These are phyloP conservation scores for Cosmorhoe ocellata DNA, from an alignment of 2,888 invertebrate genomes.

Conservation along the genomic window DNA sequence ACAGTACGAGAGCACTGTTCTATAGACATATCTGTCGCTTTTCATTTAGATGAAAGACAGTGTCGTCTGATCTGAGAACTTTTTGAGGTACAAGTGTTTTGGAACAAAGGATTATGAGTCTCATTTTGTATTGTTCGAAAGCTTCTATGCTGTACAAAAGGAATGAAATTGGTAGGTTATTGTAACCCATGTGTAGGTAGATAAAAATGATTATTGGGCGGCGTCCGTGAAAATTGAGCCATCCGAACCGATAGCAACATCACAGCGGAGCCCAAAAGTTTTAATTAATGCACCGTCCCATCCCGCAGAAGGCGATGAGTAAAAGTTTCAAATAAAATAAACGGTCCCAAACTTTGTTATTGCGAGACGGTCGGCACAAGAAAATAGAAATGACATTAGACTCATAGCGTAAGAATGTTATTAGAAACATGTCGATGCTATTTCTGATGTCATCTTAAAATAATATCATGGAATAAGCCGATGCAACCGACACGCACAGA, in stretches of 20 bases:
- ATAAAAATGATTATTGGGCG: conserved; percentile 12
- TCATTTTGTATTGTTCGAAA: conserved; percentile 1
- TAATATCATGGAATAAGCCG: conserved; percentile 26
- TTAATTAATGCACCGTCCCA: conserved; percentile 35
- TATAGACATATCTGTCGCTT: conserved; percentile 5
- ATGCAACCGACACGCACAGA: conserved; percentile 19
- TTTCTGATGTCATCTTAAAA: conserved; percentile 36
- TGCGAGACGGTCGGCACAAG: conserved; percentile 24
- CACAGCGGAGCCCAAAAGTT: conserved; percentile 29
- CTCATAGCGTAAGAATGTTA: conserved; percentile 36
- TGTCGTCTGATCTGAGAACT: conserved; percentile 5
- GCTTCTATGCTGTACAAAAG: neutral
- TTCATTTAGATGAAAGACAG: conserved; percentile 18
- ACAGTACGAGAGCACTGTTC: conserved; percentile 18
- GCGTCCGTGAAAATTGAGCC: conserved; percentile 14
- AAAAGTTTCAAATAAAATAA: conserved; percentile 31
- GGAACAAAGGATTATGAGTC: conserved; percentile 3
- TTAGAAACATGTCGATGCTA: conserved; percentile 34
- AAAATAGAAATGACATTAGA: conserved; percentile 33
- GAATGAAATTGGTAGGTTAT: neutral
- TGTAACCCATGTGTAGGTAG: no score
- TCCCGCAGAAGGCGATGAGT: conserved; percentile 27
- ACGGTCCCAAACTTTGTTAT: conserved; percentile 31
- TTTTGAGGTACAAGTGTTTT: conserved; percentile 3
- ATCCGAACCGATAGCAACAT: conserved; percentile 16